These are phyloP conservation scores for Orchesella cincta DNA, from an alignment of 1,140 invertebrate genomes.

Conservation along the genomic window DNA sequence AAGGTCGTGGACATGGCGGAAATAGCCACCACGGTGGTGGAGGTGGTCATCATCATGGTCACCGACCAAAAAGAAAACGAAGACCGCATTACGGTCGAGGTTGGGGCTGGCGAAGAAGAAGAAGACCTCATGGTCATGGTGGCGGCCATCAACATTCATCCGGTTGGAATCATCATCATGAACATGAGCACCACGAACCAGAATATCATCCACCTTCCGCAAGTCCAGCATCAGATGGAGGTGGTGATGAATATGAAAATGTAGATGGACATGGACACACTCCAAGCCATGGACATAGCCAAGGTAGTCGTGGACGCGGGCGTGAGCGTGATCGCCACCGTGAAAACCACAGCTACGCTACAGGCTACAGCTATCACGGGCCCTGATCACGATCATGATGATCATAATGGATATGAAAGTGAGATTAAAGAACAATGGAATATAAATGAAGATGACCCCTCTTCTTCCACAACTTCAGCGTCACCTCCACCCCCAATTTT, in stretches of 20 bases:
- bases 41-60: not conserved
- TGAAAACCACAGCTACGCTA: not conserved
- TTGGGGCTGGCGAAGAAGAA: not conserved
- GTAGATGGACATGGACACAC: not conserved
- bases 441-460: not conserved
- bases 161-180: not conserved
- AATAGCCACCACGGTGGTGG: not conserved
- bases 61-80: not conserved
- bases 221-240: not conserved
- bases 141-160: not conserved
- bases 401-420: not conserved
- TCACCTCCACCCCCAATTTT: not conserved
- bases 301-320: not conserved
- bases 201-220: not conserved
- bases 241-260: not conserved
- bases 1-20: not conserved
- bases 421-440: slow-evolving; percentile 4
- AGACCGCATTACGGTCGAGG: not conserved
- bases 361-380: not conserved
- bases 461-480: not conserved
- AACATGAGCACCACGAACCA: not conserved
- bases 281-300: not conserved
- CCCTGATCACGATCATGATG: not conserved
- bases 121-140: not conserved
- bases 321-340: not conserved